These are phyloP conservation scores for Lithobates pipiens DNA, from an alignment of 2,797 vertebrate genomes.

Conservation along the genomic window DNA sequence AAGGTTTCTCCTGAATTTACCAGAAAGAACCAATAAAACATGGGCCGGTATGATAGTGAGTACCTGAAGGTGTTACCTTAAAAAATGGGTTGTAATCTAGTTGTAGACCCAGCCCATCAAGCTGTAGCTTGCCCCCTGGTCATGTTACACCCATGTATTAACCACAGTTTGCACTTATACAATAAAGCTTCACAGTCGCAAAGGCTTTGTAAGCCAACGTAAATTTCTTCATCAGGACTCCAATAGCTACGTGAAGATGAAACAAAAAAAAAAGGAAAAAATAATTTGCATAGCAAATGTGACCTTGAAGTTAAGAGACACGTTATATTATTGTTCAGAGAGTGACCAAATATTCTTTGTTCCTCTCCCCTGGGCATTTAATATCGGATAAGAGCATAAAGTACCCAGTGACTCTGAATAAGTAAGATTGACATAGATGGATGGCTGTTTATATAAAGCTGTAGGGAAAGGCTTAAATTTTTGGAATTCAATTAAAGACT, in stretches of 20 bases:
- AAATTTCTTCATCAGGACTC: constrained; percentile 24
- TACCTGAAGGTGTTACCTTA: no score
- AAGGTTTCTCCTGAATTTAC: no score
- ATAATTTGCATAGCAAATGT: constrained; percentile 39
- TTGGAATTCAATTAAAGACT: constrained; percentile 52
- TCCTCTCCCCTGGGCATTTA: constrained; percentile 40
- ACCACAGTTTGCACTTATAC: not conserved
- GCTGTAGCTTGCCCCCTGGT: not conserved
- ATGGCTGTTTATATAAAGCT: constrained; percentile 47
- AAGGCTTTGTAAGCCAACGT: constrained; percentile 34
- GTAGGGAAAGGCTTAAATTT: constrained; percentile 34
- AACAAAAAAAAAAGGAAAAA: constrained; percentile 13
- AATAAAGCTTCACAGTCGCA: not conserved
- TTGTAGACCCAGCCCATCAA: not conserved
- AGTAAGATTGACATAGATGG: constrained; percentile 25
- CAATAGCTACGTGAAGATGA: constrained; percentile 33
- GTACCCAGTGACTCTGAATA: constrained; percentile 38
- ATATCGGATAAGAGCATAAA: constrained; percentile 53
- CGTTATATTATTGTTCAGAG: constrained; percentile 27
- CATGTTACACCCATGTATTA: not conserved
- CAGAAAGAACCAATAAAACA: no score
- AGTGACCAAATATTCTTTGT: constrained; percentile 53
- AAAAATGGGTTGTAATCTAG: not conserved
- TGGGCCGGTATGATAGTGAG: no score
- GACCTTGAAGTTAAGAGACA: constrained; percentile 46